phyloP scores from a whole-genome alignment of 2,113 vertebrate genomes.

The Anarrhichthys ocellatus region DNA sequence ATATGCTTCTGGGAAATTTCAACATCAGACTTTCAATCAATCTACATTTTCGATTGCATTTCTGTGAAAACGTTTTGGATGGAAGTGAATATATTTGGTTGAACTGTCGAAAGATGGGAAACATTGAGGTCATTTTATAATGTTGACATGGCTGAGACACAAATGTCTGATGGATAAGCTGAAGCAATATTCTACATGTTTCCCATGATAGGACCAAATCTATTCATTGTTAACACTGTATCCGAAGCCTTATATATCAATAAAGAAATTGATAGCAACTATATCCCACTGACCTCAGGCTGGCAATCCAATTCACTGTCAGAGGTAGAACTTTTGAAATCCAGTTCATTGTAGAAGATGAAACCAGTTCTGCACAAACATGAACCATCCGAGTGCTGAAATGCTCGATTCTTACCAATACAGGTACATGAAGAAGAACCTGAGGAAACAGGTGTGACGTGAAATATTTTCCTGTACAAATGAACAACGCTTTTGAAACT shows the following conservation, averaged over 20 bases:
- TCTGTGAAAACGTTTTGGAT: not conserved
- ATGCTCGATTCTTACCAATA: slow-evolving; percentile 89
- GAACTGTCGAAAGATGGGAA: not conserved
- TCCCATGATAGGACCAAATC: not conserved
- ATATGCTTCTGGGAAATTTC: not conserved
- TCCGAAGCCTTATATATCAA: not conserved
- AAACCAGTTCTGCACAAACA: slow-evolving; percentile 91
- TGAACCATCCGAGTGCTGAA: slow-evolving; percentile 91
- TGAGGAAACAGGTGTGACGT: slow-evolving; percentile 51
- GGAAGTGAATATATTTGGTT: not conserved
- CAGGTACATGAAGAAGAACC: slow-evolving; percentile 89
- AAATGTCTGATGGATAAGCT: not conserved
- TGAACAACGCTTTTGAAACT: not conserved
- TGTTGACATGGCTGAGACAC: not conserved
- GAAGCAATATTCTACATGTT: not conserved
- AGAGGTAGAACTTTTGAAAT: slow-evolving; percentile 80
- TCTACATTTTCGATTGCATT: not conserved
- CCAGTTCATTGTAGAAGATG: slow-evolving; percentile 87
- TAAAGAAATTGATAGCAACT: not conserved
- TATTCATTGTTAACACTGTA: not conserved
- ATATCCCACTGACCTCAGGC: slow-evolving; percentile 85
- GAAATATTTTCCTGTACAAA: not conserved
- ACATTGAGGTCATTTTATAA: not conserved
- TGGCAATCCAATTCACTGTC: slow-evolving; percentile 88
- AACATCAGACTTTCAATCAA: not conserved